Percentiles rank a stretch among this genome's conserved stretches.
These are phyloP conservation scores for Erebia aethiops DNA, from an alignment of 2,888 invertebrate species.

Conservation along the genomic window DNA sequence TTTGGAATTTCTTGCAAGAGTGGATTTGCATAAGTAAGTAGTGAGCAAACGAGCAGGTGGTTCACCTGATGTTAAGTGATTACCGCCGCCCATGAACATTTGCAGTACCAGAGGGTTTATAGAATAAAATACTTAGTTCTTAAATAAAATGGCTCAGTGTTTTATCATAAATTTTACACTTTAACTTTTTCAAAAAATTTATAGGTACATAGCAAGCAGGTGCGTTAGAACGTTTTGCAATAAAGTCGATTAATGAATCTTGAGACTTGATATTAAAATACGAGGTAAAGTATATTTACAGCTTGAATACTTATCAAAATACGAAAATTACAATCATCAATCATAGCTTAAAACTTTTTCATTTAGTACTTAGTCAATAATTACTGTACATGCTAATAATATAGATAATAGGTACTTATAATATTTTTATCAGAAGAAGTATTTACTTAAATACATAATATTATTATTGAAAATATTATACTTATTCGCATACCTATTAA, in stretches of 20 bases:
- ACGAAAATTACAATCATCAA: slow-evolving; percentile 30
- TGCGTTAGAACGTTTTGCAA: slow-evolving; percentile 12
- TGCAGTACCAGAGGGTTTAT: no score
- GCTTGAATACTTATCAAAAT: slow-evolving; percentile 22
- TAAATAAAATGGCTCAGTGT: no score
- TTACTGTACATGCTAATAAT: slow-evolving; percentile 23
- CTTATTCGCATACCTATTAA: slow-evolving; percentile 24
- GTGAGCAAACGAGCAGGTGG: no score
- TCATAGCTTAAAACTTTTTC: slow-evolving; percentile 25
- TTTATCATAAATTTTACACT: no score
- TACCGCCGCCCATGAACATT: no score
- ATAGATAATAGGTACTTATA: slow-evolving; percentile 19
- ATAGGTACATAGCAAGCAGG: no score
- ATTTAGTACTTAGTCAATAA: neutral
- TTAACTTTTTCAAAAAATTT: neutral
- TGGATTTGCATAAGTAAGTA: neutral
- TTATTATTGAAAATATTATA: slow-evolving; percentile 12
- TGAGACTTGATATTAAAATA: no score
- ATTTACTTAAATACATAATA: slow-evolving; percentile 23
- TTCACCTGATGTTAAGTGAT: no score
- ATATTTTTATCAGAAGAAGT: slow-evolving; percentile 16
- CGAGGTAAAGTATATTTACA: slow-evolving; percentile 22
- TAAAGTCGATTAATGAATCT: neutral
- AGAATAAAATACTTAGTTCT: no score
- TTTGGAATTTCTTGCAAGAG: neutral